These are phyloP conservation scores for Drosophila paramelanica DNA, from an alignment of 2,888 invertebrate genomes.

Conservation along the genomic window DNA sequence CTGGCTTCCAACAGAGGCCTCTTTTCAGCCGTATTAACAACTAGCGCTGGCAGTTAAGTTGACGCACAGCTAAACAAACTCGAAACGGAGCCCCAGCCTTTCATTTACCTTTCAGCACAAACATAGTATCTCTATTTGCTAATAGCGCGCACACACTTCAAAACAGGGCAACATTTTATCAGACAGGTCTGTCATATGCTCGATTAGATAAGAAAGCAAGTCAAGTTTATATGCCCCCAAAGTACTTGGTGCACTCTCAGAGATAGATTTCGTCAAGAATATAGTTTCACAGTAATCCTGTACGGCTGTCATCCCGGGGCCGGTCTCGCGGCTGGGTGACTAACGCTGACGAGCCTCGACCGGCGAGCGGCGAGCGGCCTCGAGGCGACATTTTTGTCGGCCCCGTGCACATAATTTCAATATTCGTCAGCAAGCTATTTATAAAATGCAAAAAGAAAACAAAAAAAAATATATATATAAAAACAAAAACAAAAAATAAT, in stretches of 20 bases:
- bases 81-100: slow-evolving; percentile 33
- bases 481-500: slow-evolving; percentile 16
- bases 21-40: slow-evolving; percentile 53
- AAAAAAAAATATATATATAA: slow-evolving; percentile 21
- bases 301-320: slow-evolving; percentile 9
- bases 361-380: slow-evolving; percentile 39
- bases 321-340: slow-evolving; percentile 32
- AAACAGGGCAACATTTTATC: slow-evolving; percentile 35
- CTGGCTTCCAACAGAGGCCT: slow-evolving; percentile 70
- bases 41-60: slow-evolving; percentile 36
- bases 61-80: slow-evolving; percentile 72
- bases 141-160: slow-evolving; percentile 18
- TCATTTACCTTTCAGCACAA: slow-evolving; percentile 16
- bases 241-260: slow-evolving; percentile 3
- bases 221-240: slow-evolving; percentile 36
- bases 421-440: slow-evolving; percentile 80
- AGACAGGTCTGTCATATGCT: slow-evolving; percentile 39
- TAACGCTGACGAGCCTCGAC: slow-evolving; percentile 29
- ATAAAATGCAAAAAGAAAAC: slow-evolving; percentile 63
- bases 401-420: slow-evolving; percentile 80
- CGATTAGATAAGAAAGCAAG: slow-evolving; percentile 44
- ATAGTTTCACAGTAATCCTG: slow-evolving; percentile 32
- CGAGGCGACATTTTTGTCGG: slow-evolving; percentile 79
- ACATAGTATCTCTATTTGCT: slow-evolving; percentile 48
- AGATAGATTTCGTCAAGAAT: neutral